phyloP scores from a whole-genome alignment of 53 echinoderm and acorn worm species.

The Glandiceps talaboti region DNA sequence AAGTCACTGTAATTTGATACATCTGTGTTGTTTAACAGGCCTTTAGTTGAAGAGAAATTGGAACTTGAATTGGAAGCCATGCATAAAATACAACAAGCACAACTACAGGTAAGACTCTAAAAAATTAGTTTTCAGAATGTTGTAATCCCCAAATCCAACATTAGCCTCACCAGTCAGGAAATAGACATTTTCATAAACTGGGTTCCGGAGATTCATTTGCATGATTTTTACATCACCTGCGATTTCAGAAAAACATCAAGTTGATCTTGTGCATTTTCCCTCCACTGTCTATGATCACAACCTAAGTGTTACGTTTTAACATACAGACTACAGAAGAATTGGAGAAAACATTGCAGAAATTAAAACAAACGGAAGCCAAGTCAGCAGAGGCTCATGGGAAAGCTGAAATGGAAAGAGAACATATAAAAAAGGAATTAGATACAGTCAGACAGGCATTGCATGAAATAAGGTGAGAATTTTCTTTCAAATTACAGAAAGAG shows the following conservation, averaged over 20 bases:
- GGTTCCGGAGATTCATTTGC: too few species aligned
- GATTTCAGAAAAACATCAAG: too few species aligned
- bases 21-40: conserved; percentile 26
- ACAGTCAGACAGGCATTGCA: conserved; percentile 72
- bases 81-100: conserved; percentile 90
- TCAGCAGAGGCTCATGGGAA: conserved; percentile 91
- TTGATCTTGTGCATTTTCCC: too few species aligned
- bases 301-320: too few species aligned
- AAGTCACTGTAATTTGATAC: neutral
- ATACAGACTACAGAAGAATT: conserved; percentile 74
- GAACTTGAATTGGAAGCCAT: conserved; percentile 91
- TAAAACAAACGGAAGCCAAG: conserved; percentile 74
- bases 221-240: too few species aligned
- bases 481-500: too few species aligned
- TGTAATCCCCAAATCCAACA: too few species aligned
- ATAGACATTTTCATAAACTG: too few species aligned
- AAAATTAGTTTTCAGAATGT: too few species aligned
- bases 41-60: conserved; percentile 90
- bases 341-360: conserved; percentile 67
- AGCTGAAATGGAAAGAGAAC: conserved; percentile 90
- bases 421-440: conserved; percentile 90
- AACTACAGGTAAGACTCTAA: conserved; percentile 54
- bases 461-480: conserved; percentile 76
- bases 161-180: too few species aligned
- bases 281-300: too few species aligned